Evolutionary conservation across 2,888 invertebrate species (phyloP), one percentile per base, ranked within the genome.

Genomic region (Drosophila kuntzei): DNA sequence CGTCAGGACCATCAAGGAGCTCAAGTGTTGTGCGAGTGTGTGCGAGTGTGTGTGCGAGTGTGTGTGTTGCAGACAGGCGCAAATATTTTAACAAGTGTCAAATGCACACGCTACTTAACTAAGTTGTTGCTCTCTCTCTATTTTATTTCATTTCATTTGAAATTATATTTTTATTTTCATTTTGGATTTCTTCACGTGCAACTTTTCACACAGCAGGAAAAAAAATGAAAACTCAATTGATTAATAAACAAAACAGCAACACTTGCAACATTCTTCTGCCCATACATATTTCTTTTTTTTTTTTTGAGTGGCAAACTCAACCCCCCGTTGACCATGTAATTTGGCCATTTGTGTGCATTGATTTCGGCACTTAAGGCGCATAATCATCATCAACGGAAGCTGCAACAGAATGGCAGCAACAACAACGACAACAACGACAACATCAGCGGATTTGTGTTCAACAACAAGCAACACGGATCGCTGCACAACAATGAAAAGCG

Each of bases 51-150:
- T 41, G 27, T 32, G 53, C 47, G 54, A 29, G 50, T 43, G 22
- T 55, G 50, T 64, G 34, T 79, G 79, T 72, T 61, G 44, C 71
- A 76, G 82, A 81, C 83, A 86, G 87, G 87, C 81, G 90, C 90
- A 92, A 92, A 92, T 92, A 92, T 92, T 92, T 91, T 92, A 92
- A 92, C 92, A 92, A 92, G 92, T 92, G 92, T 92, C 92, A 92
- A 90, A 92, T 91, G 90, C 92, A 92, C 92, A 92, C 92, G 92
- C 91, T 92, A 90, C 91, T 92, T 91, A 90, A 85, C 87, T 82
- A 78, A 76, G 60, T 76, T 74, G 29, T 57, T 37, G 55, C 46
- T 20, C 61, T 61, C 36, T 34, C 37, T 20, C 39, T 20, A 16
- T 27, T 49, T 50, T 55, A 43, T 20, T 46, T 43, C 32, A 44